Conservation (phyloP, 2,888 invertebrate genomes). For the Colletes collaris region DNA sequence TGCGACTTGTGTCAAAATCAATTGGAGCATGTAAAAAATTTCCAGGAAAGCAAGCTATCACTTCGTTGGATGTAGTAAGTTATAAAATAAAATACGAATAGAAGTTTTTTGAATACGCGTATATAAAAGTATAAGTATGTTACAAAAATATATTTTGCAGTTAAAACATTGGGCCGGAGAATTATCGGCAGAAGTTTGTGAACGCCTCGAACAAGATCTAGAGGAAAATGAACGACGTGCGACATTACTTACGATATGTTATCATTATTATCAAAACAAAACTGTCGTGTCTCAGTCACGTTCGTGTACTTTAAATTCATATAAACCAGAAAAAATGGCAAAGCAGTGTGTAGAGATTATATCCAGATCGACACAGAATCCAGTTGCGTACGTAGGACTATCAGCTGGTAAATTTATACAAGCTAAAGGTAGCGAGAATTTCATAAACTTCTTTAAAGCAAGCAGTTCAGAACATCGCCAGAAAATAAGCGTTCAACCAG, state of each 20-base stretch:
- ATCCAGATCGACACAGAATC: conserved; percentile 85
- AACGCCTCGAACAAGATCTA: conserved; percentile 91
- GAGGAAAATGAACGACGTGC: conserved; percentile 92
- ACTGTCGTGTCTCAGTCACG: conserved; percentile 84
- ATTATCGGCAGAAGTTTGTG: conserved; percentile 91
- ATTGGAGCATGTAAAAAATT: conserved; percentile 98
- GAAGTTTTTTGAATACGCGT: neutral
- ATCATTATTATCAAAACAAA: conserved; percentile 79
- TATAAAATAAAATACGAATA: conserved; percentile 8
- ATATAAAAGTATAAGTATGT: neutral
- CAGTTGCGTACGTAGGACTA: conserved; percentile 83
- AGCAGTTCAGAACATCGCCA: conserved; percentile 73
- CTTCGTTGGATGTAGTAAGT: conserved; percentile 86
- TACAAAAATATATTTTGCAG: conserved; percentile 70
- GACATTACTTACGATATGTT: conserved; percentile 90
- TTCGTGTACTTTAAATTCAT: conserved; percentile 86
- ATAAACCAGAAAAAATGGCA: conserved; percentile 87
- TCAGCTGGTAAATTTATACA: conserved; percentile 83
- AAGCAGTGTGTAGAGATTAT: conserved; percentile 88
- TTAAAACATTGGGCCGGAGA: conserved; percentile 91
- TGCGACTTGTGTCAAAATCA: conserved; percentile 94
- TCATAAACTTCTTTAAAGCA: conserved; percentile 78
- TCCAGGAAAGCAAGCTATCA: conserved; percentile 90
- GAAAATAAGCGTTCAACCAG: conserved; percentile 44
- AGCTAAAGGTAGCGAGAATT: conserved; percentile 74